Conservation (phyloP, 2,888 invertebrate species). For the Cryptocephalus primarius region DNA sequence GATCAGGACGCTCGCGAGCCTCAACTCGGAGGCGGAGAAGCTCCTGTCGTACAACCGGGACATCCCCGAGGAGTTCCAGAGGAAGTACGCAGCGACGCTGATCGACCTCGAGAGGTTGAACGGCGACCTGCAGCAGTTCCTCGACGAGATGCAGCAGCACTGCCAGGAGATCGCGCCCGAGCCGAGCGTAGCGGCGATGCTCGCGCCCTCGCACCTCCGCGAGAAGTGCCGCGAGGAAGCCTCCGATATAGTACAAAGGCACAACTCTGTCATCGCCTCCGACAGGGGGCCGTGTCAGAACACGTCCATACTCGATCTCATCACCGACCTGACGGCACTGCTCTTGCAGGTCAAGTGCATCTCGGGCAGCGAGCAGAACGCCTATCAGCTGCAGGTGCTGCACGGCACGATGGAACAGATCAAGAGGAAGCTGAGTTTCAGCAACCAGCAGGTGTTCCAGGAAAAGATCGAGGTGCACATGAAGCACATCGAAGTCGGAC, state of each 20-base stretch:
- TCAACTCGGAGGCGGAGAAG: conserved; percentile 87
- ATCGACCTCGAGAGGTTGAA: conserved; percentile 88
- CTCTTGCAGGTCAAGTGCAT: conserved; percentile 78
- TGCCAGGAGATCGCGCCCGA: conserved; percentile 83
- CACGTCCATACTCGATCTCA: conserved; percentile 60
- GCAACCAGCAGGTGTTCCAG: conserved; percentile 70
- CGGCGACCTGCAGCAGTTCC: conserved; percentile 71
- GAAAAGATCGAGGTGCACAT: conserved; percentile 86
- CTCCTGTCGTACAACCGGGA: conserved; percentile 68
- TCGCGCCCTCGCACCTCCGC: conserved; percentile 78
- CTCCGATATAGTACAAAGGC: conserved; percentile 63
- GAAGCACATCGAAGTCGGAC: conserved; percentile 75
- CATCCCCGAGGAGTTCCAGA: conserved; percentile 79
- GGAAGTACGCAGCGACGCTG: conserved; percentile 77
- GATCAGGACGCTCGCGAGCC: conserved; percentile 67
- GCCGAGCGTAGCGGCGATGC: conserved; percentile 73
- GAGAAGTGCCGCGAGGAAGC: conserved; percentile 84
- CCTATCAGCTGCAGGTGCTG: conserved; percentile 80
- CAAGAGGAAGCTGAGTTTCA: conserved; percentile 62
- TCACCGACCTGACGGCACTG: conserved; percentile 80
- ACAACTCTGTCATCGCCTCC: conserved; percentile 48
- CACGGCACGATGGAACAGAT: conserved; percentile 85
- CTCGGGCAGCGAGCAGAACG: conserved; percentile 72
- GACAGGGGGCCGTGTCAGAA: conserved; percentile 42
- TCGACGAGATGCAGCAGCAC: conserved; percentile 69